Evolutionary conservation across 2,113 vertebrate species (phyloP).

Genomic region (Recurvirostra avosetta): DNA sequence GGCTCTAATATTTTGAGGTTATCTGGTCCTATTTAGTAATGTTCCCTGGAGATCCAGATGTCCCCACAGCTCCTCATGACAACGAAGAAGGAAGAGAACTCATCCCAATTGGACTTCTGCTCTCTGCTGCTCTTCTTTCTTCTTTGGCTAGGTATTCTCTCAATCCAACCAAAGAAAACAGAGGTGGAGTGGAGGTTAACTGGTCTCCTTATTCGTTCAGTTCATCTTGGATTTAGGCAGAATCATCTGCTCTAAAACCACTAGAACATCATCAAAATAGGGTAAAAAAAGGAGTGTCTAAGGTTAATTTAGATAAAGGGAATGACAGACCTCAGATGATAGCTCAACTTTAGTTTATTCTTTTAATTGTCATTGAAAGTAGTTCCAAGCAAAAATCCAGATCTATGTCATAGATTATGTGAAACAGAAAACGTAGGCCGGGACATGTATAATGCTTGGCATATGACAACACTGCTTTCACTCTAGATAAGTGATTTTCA

Average conservation of each 20-base stretch:
- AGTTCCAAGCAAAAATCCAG: background rate
- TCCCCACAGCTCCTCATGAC: background rate
- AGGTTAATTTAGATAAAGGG: background rate
- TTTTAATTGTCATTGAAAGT: background rate
- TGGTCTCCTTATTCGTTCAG: background rate
- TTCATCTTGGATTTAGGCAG: background rate
- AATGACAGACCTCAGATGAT: background rate
- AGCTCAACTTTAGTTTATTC: background rate
- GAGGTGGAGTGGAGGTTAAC: background rate
- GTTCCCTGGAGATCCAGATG: conserved; percentile 43
- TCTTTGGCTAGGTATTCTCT: background rate
- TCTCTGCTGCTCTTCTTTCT: background rate
- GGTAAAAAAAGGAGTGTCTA: background rate
- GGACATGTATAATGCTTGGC: background rate
- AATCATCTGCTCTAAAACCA: background rate
- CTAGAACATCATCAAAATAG: background rate
- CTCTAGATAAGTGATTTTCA: background rate
- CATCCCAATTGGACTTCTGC: background rate
- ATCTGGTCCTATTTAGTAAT: conserved; percentile 46
- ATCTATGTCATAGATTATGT: fast-evolving
- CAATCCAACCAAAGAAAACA: background rate
- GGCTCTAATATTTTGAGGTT: conserved; percentile 45
- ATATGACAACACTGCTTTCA: background rate
- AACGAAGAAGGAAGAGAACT: conserved; percentile 3
- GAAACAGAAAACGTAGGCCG: background rate